Conservation (phyloP, 2,797 vertebrate species). For the Mus caroli region DNA sequence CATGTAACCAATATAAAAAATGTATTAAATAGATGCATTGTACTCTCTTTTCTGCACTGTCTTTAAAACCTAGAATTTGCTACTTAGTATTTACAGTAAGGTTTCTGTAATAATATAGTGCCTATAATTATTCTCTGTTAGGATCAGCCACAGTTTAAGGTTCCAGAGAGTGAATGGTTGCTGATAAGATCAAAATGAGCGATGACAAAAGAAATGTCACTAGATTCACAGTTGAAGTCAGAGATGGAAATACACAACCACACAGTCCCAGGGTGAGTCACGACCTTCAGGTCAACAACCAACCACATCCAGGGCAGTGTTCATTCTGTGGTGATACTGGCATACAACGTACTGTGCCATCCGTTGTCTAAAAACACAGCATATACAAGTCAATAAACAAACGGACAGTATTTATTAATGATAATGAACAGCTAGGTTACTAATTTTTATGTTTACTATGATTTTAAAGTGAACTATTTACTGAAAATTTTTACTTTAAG, state of each 20-base stretch:
- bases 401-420: background rate
- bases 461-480: background rate
- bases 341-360: background rate
- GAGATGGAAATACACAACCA: background rate
- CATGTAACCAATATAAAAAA: background rate
- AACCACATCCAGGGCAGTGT: background rate
- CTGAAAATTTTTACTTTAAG: background rate
- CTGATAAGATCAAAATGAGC: background rate
- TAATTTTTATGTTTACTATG: background rate
- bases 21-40: background rate
- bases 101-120: background rate
- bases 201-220: background rate
- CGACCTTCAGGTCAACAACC: background rate
- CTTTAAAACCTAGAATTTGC: background rate
- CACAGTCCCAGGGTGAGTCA: background rate
- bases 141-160: background rate
- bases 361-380: background rate
- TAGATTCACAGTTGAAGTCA: conserved; percentile 15
- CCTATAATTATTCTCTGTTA: background rate
- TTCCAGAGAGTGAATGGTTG: background rate
- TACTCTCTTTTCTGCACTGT: background rate
- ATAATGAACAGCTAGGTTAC: background rate
- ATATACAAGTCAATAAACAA: background rate
- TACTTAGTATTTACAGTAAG: background rate
- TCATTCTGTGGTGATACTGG: background rate